Evolutionary conservation across 2,797 vertebrate genomes (phyloP).

Genomic region (Sphenodon punctatus): DNA sequence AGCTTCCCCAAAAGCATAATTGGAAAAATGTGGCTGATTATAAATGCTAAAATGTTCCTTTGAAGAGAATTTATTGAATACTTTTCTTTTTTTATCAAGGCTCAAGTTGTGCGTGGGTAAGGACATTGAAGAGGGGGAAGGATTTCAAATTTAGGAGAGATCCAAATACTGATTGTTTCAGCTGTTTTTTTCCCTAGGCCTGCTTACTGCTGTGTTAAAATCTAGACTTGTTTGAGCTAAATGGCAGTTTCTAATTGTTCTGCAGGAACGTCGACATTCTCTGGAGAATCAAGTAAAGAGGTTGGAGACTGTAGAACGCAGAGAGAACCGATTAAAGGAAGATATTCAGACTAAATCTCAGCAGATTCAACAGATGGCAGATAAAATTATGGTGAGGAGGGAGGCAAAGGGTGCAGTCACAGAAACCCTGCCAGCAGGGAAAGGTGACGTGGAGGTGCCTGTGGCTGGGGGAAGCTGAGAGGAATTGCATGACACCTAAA

Average conservation of each 20-base stretch:
- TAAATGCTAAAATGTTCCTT: not conserved
- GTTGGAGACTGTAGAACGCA: slow-evolving; percentile 95
- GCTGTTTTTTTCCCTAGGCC: not conserved
- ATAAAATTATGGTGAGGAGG: slow-evolving; percentile 95
- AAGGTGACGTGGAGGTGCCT: no score
- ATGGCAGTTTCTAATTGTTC: slow-evolving; percentile 25
- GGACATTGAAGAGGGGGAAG: not conserved
- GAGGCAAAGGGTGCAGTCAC: slow-evolving; percentile 32
- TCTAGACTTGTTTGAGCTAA: slow-evolving; percentile 8
- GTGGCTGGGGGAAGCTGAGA: no score
- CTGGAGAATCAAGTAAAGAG: slow-evolving; percentile 98
- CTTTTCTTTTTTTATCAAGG: slow-evolving; percentile 1
- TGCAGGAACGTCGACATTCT: slow-evolving; percentile 94
- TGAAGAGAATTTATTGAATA: fast-evolving
- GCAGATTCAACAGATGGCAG: slow-evolving; percentile 98
- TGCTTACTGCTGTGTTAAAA: not conserved
- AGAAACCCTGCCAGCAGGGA: no score
- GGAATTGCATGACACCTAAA: no score
- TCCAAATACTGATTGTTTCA: not conserved
- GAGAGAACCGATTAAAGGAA: slow-evolving; percentile 96
- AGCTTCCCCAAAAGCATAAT: no score
- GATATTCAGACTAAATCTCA: slow-evolving; percentile 97
- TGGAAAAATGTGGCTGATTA: no score
- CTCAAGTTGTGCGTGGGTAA: not conserved
- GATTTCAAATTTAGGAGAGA: not conserved